A percentile compares a stretch with the other conserved stretches of the same genome.
Conservation (phyloP, 2,113 vertebrate genomes). For the Sigmodon hispidus region DNA sequence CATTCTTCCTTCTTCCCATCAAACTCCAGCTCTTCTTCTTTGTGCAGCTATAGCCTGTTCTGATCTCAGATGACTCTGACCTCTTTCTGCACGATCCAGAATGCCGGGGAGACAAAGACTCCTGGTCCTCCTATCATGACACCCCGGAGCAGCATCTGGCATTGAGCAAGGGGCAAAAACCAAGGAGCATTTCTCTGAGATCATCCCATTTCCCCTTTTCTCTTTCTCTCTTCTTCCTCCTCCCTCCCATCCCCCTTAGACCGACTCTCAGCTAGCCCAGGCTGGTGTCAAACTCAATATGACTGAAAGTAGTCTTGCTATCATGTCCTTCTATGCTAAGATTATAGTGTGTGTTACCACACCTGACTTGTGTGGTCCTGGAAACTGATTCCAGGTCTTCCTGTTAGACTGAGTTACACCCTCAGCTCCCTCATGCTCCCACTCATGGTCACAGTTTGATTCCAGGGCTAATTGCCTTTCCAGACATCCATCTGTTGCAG, state of each 20-base stretch:
- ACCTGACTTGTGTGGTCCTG: neutral
- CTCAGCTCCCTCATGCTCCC: neutral
- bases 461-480: conserved; percentile 29
- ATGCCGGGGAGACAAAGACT: neutral
- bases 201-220: rapidly evolving
- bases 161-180: neutral
- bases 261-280: neutral
- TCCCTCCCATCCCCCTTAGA: neutral
- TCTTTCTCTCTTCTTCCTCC: neutral
- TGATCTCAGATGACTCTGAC: neutral
- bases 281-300: neutral
- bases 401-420: neutral
- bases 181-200: neutral
- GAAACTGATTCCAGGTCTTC: neutral
- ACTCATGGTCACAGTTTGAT: neutral
- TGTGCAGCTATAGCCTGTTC: neutral
- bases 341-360: neutral
- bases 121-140: neutral
- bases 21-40: neutral
- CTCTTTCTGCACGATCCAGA: neutral
- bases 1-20: neutral
- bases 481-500: neutral
- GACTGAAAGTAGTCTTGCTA: neutral
- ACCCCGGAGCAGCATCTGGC: neutral
- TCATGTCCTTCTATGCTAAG: neutral